Evolutionary conservation across 1,140 invertebrate genomes (phyloP), one percentile per base, ranked within the genome.

Genomic region (Pseudobourletiella spinata): DNA sequence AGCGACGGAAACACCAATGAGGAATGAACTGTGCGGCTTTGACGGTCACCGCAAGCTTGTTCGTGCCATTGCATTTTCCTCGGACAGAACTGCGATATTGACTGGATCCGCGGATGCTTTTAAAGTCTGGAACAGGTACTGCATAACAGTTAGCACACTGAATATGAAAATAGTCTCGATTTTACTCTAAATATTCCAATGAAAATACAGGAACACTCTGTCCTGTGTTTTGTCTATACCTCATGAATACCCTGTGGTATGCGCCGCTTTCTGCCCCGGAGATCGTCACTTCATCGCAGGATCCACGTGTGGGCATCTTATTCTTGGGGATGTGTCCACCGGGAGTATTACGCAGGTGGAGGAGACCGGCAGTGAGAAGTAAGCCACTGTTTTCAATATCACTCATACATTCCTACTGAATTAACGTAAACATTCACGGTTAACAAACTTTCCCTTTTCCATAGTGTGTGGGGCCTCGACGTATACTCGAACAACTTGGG

Each of bases 61-160:
- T 2, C 78, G 90, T 35, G 84, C 86, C 32, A 76, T 98, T 16
- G 82, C 84, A 52, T 95, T 98, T 71, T 95, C 90, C 73, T 91
- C 89, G 22, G 94, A 98, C 74, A 89, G 88, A 73, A 77, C 89
- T 42, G 87, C 87, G 3, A 81, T 95, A 65, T 80, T 88, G 18
- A 89, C 93, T 0, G 91, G 85, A 0, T 88, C 91, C 72, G 83
- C 80, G 3, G 91, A 96, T 70, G 84, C 86, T 22, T 77, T 96
- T 3, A 97, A 97, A 80, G 78, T 97, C 42, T 98, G 95, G 95
- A 95, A 93, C 73, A 85, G 91, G 82, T 89, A 77, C n/a, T 39
- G 32, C n/a, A n/a, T n/a, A 61, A 4, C 29, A 43, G 35, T 67
- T 44, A 63, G 11, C 28, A 43, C 56, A 44, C 16, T 20, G 48